These are phyloP conservation scores for Anodontia alba DNA, from an alignment of 2,888 invertebrate genomes.

Conservation along the genomic window DNA sequence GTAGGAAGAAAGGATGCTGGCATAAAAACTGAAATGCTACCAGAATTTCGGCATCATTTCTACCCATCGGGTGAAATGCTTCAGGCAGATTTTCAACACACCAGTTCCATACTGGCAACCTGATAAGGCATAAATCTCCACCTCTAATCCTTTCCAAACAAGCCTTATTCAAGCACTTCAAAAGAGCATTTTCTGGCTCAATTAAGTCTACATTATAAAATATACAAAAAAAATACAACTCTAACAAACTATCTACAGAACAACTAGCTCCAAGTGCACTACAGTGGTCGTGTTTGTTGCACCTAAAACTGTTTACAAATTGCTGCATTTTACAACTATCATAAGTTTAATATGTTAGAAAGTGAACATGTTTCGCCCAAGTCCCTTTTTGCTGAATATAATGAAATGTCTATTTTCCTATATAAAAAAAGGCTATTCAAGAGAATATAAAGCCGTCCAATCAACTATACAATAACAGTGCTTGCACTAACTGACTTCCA, in stretches of 20 bases:
- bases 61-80: background rate
- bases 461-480: too few species aligned
- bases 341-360: too few species aligned
- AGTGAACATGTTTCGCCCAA: too few species aligned
- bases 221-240: background rate
- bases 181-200: background rate
- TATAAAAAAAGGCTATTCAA: too few species aligned
- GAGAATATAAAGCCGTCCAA: too few species aligned
- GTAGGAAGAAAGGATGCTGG: background rate
- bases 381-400: too few species aligned
- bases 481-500: too few species aligned
- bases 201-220: background rate
- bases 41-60: constrained; percentile 13
- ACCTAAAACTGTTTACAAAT: too few species aligned
- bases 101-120: background rate
- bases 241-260: constrained; percentile 5
- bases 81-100: background rate
- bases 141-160: background rate
- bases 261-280: background rate
- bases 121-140: background rate
- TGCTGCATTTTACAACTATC: too few species aligned
- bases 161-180: background rate
- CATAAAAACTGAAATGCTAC: background rate
- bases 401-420: too few species aligned
- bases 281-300: background rate